Evolutionary conservation across 2,888 invertebrate genomes (phyloP).

Genomic region (Acleris literana): DNA sequence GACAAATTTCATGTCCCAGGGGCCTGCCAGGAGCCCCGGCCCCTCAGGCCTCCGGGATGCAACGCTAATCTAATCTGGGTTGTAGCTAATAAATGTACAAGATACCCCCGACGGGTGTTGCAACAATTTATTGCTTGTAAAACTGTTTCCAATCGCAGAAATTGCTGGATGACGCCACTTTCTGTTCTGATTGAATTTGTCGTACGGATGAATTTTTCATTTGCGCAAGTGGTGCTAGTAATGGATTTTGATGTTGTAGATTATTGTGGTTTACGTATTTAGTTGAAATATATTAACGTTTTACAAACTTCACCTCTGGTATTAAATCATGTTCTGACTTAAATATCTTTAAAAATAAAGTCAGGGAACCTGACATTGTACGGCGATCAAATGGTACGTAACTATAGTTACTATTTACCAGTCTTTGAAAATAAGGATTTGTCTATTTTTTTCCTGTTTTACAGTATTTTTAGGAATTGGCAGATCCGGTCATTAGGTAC

Average conservation of each 20-base stretch:
- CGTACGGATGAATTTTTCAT: conserved; percentile 66
- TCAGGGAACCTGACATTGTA: no score
- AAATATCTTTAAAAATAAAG: no score
- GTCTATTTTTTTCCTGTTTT: no score
- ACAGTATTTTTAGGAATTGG: no score
- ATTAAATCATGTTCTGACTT: no score
- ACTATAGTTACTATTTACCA: no score
- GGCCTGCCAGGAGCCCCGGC: conserved; percentile 47
- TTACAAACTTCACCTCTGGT: no score
- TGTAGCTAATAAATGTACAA: conserved; percentile 81
- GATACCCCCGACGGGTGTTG: conserved; percentile 71
- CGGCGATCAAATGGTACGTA: no score
- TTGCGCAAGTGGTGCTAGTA: conserved; percentile 51
- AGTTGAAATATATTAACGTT: background rate
- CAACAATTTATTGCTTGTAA: conserved; percentile 82
- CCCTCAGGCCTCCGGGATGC: conserved; percentile 64
- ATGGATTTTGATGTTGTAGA: conserved; percentile 51
- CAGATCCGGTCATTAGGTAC: no score
- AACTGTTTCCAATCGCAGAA: conserved; percentile 82
- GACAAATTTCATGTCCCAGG: conserved; percentile 72
- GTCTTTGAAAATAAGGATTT: no score
- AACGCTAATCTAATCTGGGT: conserved; percentile 82
- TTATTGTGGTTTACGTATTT: conserved; percentile 2
- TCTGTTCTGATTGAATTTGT: conserved; percentile 76
- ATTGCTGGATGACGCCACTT: conserved; percentile 72